Percentiles rank a stretch among this genome's conserved stretches.
phyloP scores from a whole-genome alignment of 2,113 vertebrate genomes.

The Propithecus coquereli region DNA sequence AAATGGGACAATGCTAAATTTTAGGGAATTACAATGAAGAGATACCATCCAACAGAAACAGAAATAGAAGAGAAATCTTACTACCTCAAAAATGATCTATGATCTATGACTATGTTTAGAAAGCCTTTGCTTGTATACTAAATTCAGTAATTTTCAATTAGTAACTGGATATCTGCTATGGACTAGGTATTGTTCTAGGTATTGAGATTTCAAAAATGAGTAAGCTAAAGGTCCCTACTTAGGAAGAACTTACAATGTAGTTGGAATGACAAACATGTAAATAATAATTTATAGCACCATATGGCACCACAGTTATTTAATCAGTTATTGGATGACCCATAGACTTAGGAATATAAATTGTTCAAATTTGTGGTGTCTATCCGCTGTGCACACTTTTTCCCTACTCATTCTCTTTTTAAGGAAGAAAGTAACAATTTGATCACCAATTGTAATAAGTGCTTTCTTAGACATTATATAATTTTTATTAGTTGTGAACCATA shows the following conservation, averaged over 20 bases:
- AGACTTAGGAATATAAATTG: background rate
- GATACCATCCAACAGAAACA: background rate
- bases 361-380: background rate
- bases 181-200: background rate
- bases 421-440: background rate
- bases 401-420: background rate
- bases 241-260: background rate
- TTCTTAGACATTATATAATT: slow-evolving; percentile 11
- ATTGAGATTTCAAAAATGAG: background rate
- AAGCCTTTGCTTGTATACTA: background rate
- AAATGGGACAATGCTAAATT: background rate
- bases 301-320: background rate
- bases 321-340: slow-evolving; percentile 3
- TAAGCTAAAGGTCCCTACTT: background rate
- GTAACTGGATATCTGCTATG: background rate
- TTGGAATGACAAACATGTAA: background rate
- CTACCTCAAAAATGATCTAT: background rate
- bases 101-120: background rate
- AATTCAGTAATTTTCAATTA: slow-evolving; percentile 9
- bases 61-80: slow-evolving; percentile 12
- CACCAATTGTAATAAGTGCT: background rate
- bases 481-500: slow-evolving; percentile 33
- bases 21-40: background rate
- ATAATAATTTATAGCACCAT: slow-evolving; percentile 8
- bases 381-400: background rate